Evolutionary conservation across 1,140 invertebrate genomes (phyloP), one percentile per base, ranked within the genome.

Genomic region (Drosophila setifemur): DNA sequence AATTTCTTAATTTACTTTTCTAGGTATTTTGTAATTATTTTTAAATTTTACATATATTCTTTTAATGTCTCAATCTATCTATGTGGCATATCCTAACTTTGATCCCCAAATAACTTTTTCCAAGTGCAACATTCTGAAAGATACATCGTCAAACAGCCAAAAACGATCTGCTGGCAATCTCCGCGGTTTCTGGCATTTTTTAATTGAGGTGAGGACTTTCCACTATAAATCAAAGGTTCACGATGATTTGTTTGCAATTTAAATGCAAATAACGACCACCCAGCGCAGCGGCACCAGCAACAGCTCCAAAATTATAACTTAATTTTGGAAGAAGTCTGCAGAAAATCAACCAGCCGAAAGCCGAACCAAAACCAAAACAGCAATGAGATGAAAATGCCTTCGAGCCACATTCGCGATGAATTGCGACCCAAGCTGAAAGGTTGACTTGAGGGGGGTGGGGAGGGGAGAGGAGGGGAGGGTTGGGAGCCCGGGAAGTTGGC

Each of bases 231-330:
- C 79, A 85, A 79, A 75, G 23, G 55, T 47, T 60, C 35, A 57
- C 47, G 47, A 86, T 86, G 81, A 85, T 86, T 85, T 85, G 81
- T 85, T 85, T 73, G 81, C 81, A 85, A 85, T 85, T 86, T 85
- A 85, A 85, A 85, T 85, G 81, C 81, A 85, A 85, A 85, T 85
- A 81, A 49, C 75, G 81, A 85, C 81, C 81, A 85, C 81, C 81
- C 81, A 72, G 52, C 19, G 8, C n/a, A 35, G 28, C 53, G 6
- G 8, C 31, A 25, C 29, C 18, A 5, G 9, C 29, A 57, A 25
- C 48, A 66, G 73, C 58, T 78, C 37, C 64, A 64, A 85, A 85
- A 85, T 86, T 85, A 85, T 85, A 85, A 85, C 79, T 85, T 85
- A 85, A 85, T 85, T 85, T 78, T 83, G 63, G 70, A n/a, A 58